Evolutionary conservation across 2,113 vertebrate genomes (phyloP).

Genomic region (Corythoichthys haematopterus): DNA sequence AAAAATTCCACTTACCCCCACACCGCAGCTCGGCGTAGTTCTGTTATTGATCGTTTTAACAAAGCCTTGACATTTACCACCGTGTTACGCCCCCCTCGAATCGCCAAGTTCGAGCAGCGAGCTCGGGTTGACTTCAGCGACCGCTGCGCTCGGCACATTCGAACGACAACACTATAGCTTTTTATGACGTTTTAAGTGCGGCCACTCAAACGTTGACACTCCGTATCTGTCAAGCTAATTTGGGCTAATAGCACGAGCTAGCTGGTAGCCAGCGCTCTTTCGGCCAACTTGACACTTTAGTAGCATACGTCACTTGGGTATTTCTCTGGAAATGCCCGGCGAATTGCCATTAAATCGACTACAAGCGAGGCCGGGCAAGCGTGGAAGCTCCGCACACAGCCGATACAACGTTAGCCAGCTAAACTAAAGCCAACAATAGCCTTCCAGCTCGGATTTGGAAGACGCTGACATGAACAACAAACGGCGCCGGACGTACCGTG

Average conservation of each 20-base stretch:
- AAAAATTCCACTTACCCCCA: background rate
- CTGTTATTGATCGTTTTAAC: constrained; percentile 13
- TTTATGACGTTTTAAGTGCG: constrained; percentile 17
- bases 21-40: constrained; percentile 7
- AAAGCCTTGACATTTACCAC: background rate
- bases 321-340: background rate
- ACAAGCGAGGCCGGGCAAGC: constrained; percentile 23
- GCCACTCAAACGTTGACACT: constrained; percentile 16
- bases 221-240: constrained; percentile 58
- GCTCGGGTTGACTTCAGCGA: background rate
- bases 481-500: constrained; percentile 78
- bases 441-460: constrained; percentile 46
- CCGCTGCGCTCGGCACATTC: background rate
- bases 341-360: background rate
- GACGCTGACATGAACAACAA: constrained; percentile 21
- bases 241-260: constrained; percentile 68
- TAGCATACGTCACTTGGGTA: constrained; percentile 19
- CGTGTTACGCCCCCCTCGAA: background rate
- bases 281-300: constrained; percentile 40
- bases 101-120: background rate
- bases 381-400: constrained; percentile 33
- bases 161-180: constrained; percentile 10
- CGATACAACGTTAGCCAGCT: constrained; percentile 59
- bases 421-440: constrained; percentile 68
- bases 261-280: constrained; percentile 51